Base-by-base conservation (phyloP, 2,797 vertebrate species). In the Salmo trutta region DNA sequence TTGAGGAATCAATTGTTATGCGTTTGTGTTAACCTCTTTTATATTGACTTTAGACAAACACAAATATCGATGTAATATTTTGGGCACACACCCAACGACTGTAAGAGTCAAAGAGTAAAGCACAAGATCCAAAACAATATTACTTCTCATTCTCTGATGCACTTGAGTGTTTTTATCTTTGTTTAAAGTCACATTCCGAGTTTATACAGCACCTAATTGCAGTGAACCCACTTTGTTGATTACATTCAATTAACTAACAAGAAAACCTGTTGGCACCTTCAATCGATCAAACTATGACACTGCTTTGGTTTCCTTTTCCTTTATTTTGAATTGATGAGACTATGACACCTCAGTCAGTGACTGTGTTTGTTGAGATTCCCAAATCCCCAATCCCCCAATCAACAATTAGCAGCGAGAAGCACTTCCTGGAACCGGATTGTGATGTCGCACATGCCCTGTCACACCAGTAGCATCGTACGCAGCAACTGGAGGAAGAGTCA, bases 221-320 rank as follows among this genome's bases (percentile, higher is more conserved):
- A 15, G 74, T 62, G 29, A 33, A 74, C 54, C 77, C 76, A 79
- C 66, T 79, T 47, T 24, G 53, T 59, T 80, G 78, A 83, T 76
- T 83, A 75, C 76, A 79, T 86, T 86, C 84, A 73, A 81, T 82
- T 73, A 79, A 31, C 72, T 82, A 77, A 56, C 89, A 86, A 83
- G 81, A 71, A 81, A 80, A 66, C 59, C 67, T 0, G 0, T 78
- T 79, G 73, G 78, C 74, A 80, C 52, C 24, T 72, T 84, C 71
- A 82, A 77, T 75, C 75, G 71, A 65, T 56, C 53, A 76, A 78
- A 77, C 82, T 76, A 73, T 80, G 75, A 82, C 83, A 76, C 36
- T 73, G 71, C 65, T 53, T 47, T 66, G 27, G 56, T 68, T 70
- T 71, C 15, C 75, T 75, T 81, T 79, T 36, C 77, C 68, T 33